Base-by-base conservation (phyloP, 2,797 vertebrate genomes). In the Phylloscopus collybita region DNA sequence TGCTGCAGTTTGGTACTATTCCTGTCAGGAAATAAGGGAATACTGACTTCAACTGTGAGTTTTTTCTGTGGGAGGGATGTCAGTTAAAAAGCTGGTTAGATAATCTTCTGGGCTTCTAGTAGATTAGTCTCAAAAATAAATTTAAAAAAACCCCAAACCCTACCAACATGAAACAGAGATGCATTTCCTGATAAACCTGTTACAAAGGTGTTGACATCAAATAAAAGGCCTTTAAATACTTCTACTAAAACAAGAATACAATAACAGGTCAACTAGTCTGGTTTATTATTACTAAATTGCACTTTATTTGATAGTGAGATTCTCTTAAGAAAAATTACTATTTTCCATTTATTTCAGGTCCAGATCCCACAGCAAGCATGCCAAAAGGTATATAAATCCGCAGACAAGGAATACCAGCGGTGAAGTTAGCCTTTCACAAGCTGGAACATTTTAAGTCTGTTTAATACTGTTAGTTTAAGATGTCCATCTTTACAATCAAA, bases 281-380 rank as follows among this genome's bases (percentile, higher is more conserved):
- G 14, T 69, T 88, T 92, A 36, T 82, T 76, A 42, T 70, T 83
- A 69, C 26, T 70, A 42, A 86, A 57, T 22, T 83, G 17, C 66
- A 40, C 25, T 82, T 80, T 21, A 65, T 71, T 88, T 80, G 32
- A 64, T 64, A 69, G 38, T 80, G 72, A 86, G 29, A 54, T 78
- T 88, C 38, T 51, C 27, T 90, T 91, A 69, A 86, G 42, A 79
- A 84, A 86, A 93, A 69, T 40, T 50, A 38, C 18, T 70, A 2
- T 90, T 97, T 86, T 95, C 78, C 27, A 11, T 91, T 97, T 96
- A 44, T 97, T 98, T 94, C 95, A 98, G 98, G 95, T 98, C 98
- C 93, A 97, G 98, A 94, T 98, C 98, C 95, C 98, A 98, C 95
- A 98, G 98, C 98, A 98, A 98, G 96, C 98, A 98, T 96, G 92